These are phyloP conservation scores for Microtus montanus DNA, from an alignment of 2,113 vertebrate species.

Conservation along the genomic window DNA sequence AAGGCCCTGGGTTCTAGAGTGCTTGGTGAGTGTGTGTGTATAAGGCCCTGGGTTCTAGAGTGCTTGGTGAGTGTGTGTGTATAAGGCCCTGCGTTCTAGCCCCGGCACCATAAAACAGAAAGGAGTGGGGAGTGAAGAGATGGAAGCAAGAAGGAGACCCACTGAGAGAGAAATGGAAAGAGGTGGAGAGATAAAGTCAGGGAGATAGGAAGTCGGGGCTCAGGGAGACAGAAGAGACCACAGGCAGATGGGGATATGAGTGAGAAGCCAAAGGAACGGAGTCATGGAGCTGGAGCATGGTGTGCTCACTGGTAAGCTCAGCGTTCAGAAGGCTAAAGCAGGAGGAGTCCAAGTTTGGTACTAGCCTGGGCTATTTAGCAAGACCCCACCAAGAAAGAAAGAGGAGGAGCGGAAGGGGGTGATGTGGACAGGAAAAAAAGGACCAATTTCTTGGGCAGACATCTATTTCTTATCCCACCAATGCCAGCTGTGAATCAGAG, in stretches of 20 bases:
- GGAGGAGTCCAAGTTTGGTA: not conserved
- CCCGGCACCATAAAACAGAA: not conserved
- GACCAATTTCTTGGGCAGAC: rapidly evolving
- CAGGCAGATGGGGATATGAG: not conserved
- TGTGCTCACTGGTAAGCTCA: not conserved
- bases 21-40: too few relatives aligned
- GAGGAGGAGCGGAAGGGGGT: rapidly evolving
- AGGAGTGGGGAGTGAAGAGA: not conserved
- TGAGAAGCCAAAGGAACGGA: not conserved
- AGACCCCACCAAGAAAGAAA: not conserved
- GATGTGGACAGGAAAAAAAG: not conserved
- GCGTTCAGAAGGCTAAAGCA: not conserved
- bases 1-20: not conserved
- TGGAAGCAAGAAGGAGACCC: not conserved
- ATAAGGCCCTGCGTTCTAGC: not conserved
- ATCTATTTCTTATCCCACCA: not conserved
- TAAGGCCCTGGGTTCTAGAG: not conserved
- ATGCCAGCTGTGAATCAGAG: not conserved
- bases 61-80: too few relatives aligned
- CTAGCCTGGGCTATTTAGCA: not conserved
- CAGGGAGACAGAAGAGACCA: not conserved
- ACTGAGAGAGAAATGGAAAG: not conserved
- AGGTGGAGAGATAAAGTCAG: not conserved
- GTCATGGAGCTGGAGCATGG: not conserved
- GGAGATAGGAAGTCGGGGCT: too few relatives aligned